These are phyloP conservation scores for Amblyopsis hoosieri DNA, from an alignment of 2,797 vertebrate genomes.

Conservation along the genomic window DNA sequence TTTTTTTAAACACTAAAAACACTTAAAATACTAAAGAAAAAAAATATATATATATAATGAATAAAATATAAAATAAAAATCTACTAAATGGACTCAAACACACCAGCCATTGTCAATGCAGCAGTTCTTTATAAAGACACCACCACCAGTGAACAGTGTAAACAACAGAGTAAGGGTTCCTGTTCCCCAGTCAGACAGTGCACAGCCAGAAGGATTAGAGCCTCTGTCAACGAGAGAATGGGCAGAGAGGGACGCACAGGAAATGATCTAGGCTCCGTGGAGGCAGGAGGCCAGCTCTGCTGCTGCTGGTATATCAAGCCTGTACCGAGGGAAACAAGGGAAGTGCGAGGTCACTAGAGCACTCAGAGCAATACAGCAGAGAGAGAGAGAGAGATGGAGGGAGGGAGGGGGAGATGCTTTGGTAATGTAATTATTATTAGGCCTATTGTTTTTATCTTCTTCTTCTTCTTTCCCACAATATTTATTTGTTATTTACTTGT, in stretches of 20 bases:
- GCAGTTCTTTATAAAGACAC: too few relatives aligned
- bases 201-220: slow-evolving; percentile 65
- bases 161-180: neutral
- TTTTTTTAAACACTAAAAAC: too few relatives aligned
- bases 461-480: too few relatives aligned
- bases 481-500: too few relatives aligned
- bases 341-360: slow-evolving; percentile 67
- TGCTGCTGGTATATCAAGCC: slow-evolving; percentile 52
- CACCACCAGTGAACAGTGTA: neutral
- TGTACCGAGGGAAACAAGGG: slow-evolving; percentile 41
- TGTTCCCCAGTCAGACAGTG: slow-evolving; percentile 28
- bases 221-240: slow-evolving; percentile 70
- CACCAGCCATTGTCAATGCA: too few relatives aligned
- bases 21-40: too few relatives aligned
- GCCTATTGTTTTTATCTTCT: too few relatives aligned
- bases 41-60: too few relatives aligned
- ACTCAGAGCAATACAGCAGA: slow-evolving; percentile 26
- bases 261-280: slow-evolving; percentile 68
- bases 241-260: slow-evolving; percentile 68
- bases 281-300: slow-evolving; percentile 64
- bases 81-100: too few relatives aligned
- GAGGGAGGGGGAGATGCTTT: slow-evolving; percentile 26
- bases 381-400: slow-evolving; percentile 26
- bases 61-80: too few relatives aligned
- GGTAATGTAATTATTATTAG: too few relatives aligned